Percentiles rank a stretch among this genome's conserved stretches.
phyloP scores from a whole-genome alignment of 92 coral and sea anemone species.

The Phenganax subtilis region DNA sequence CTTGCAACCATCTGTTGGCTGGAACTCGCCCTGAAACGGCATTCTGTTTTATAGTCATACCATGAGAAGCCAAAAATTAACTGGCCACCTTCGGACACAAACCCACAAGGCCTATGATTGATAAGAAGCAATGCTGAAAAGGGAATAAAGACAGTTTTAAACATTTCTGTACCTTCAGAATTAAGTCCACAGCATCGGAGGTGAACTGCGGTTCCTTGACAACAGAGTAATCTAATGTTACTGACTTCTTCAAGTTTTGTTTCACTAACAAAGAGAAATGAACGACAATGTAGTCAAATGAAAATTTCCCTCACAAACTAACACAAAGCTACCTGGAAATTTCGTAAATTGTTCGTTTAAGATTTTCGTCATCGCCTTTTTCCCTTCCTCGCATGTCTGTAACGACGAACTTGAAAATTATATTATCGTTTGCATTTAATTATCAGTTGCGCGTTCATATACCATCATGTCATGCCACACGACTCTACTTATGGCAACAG shows the following conservation, averaged over 20 bases:
- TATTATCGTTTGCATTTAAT: neutral
- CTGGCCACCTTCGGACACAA: neutral
- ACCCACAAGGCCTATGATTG: neutral
- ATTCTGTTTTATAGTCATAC: neutral
- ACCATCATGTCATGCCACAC: neutral
- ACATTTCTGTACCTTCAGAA: slow-evolving; percentile 20
- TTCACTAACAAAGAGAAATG: slow-evolving; percentile 16
- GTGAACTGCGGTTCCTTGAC: slow-evolving; percentile 17
- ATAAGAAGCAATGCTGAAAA: neutral
- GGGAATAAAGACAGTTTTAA: too few relatives aligned
- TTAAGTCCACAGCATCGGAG: slow-evolving; percentile 3
- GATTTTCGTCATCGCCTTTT: slow-evolving; percentile 10
- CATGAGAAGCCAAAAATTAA: neutral
- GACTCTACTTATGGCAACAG: neutral
- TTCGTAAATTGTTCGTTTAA: slow-evolving; percentile 14
- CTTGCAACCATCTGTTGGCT: slow-evolving; percentile 19
- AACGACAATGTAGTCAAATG: slow-evolving; percentile 41
- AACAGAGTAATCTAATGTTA: slow-evolving; percentile 34
- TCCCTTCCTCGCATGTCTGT: slow-evolving; percentile 20
- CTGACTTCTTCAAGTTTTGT: slow-evolving; percentile 16
- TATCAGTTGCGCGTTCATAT: neutral
- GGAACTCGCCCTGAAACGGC: slow-evolving; percentile 19
- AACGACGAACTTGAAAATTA: neutral
- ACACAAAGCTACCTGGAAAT: slow-evolving; percentile 37
- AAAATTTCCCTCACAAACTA: slow-evolving; percentile 49